phyloP scores from a whole-genome alignment of 2,888 invertebrate genomes.

The Drosophila paramelanica region DNA sequence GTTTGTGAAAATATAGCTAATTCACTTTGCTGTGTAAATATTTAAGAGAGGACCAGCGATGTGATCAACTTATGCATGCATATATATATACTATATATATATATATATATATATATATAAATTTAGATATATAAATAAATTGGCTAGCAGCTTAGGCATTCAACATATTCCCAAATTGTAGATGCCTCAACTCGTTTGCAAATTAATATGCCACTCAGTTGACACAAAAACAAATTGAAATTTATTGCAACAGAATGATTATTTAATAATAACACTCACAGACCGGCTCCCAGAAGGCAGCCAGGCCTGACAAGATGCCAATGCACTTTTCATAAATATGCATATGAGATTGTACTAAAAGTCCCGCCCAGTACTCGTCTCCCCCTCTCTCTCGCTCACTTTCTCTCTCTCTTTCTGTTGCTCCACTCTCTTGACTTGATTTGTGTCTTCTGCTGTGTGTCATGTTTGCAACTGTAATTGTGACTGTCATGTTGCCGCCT shows the following conservation, averaged over 20 bases:
- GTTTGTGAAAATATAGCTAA: conserved; percentile 49
- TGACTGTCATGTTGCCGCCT: conserved; percentile 78
- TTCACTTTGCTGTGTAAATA: conserved; percentile 60
- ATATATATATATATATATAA: background rate
- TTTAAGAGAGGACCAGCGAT: conserved; percentile 34
- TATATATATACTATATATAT: background rate
- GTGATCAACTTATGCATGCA: background rate
- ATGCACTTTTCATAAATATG: conserved; percentile 80
- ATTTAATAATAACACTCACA: conserved; percentile 68
- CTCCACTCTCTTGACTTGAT: conserved; percentile 41
- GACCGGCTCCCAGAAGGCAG: conserved; percentile 18
- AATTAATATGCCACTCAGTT: conserved; percentile 73
- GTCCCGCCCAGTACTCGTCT: background rate
- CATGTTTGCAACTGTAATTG: conserved; percentile 70
- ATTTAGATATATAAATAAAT: conserved; percentile 10
- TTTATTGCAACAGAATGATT: conserved; percentile 77
- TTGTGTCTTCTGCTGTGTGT: conserved; percentile 48
- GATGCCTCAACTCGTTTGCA: conserved; percentile 31
- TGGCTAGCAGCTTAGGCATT: conserved; percentile 11
- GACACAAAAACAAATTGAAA: conserved; percentile 67
- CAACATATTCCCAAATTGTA: background rate
- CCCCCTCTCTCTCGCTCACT: background rate
- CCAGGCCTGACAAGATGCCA: conserved; percentile 66
- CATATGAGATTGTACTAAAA: conserved; percentile 48
- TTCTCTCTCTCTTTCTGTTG: background rate